phyloP scores from a whole-genome alignment of 92 coral and sea anemone species.

The Zoanthus gigantus region DNA sequence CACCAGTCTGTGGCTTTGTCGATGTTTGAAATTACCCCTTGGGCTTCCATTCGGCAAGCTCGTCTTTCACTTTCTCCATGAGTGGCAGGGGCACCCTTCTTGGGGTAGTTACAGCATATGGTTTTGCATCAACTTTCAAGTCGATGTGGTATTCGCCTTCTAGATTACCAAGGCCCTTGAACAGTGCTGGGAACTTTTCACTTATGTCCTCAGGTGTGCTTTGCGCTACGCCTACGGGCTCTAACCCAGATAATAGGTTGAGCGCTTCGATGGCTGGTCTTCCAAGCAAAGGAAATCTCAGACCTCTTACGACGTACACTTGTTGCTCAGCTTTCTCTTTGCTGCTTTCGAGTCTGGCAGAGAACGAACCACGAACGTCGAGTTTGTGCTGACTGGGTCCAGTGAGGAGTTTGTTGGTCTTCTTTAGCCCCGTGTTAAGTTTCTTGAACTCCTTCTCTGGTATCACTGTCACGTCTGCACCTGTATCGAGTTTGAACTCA shows the following conservation, averaged over 20 bases:
- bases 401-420: slow-evolving; percentile 37
- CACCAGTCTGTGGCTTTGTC: slow-evolving; percentile 29
- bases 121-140: slow-evolving; percentile 42
- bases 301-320: slow-evolving; percentile 51
- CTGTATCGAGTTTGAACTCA: slow-evolving; percentile 34
- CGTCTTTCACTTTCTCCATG: slow-evolving; percentile 31
- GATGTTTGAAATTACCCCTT: slow-evolving; percentile 15
- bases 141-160: slow-evolving; percentile 42
- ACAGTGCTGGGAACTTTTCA: slow-evolving; percentile 47
- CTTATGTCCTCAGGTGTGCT: slow-evolving; percentile 17
- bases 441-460: slow-evolving; percentile 41
- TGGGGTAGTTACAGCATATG: slow-evolving; percentile 41
- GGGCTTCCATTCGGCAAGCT: slow-evolving; percentile 16
- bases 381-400: slow-evolving; percentile 32
- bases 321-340: slow-evolving; percentile 50
- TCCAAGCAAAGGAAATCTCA: slow-evolving; percentile 45
- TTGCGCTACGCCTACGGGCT: slow-evolving; percentile 26
- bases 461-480: slow-evolving; percentile 38
- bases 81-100: slow-evolving; percentile 45
- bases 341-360: slow-evolving; percentile 31
- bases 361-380: slow-evolving; percentile 47
- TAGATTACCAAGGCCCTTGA: slow-evolving; percentile 56
- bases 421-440: slow-evolving; percentile 22
- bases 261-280: neutral
- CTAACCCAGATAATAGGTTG: slow-evolving; percentile 25